Percentiles rank a stretch among this genome's conserved stretches.
Evolutionary conservation across 2,113 vertebrate species (phyloP).

Genomic region (Clarias magur): DNA sequence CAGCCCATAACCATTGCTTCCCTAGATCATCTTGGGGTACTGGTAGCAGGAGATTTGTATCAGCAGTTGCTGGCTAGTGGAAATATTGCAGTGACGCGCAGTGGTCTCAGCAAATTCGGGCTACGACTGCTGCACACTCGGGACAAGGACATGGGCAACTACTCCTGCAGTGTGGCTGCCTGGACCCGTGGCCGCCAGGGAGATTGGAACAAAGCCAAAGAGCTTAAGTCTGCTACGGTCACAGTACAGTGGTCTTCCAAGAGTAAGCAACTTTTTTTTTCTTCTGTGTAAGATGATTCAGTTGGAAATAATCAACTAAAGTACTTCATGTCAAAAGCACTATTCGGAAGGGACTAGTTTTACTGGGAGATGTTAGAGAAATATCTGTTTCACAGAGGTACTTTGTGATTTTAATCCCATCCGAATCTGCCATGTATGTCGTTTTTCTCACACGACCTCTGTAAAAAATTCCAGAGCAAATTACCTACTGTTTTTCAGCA

Average conservation of each 20-base stretch:
- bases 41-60: conserved; percentile 66
- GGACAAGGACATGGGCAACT: conserved; percentile 76
- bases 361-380: no score
- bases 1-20: conserved; percentile 61
- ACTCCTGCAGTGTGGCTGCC: conserved; percentile 76
- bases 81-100: conserved; percentile 75
- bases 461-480: no score
- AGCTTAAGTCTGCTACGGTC: conserved; percentile 70
- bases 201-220: conserved; percentile 77
- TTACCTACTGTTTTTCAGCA: no score
- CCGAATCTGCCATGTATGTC: no score
- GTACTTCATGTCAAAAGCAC: background rate
- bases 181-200: conserved; percentile 73
- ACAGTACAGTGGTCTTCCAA: conserved; percentile 75
- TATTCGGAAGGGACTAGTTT: no score
- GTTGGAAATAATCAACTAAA: no score
- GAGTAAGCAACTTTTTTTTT: conserved; percentile 66
- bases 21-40: conserved; percentile 73
- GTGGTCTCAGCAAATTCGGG: conserved; percentile 66
- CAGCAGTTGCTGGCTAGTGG: conserved; percentile 68
- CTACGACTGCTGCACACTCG: conserved; percentile 80
- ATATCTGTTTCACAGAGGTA: no score
- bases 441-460: no score
- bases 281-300: background rate
- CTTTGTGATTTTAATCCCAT: no score